Evolutionary conservation across 2,888 invertebrate species (phyloP).

Genomic region (Phytoseiulus persimilis): DNA sequence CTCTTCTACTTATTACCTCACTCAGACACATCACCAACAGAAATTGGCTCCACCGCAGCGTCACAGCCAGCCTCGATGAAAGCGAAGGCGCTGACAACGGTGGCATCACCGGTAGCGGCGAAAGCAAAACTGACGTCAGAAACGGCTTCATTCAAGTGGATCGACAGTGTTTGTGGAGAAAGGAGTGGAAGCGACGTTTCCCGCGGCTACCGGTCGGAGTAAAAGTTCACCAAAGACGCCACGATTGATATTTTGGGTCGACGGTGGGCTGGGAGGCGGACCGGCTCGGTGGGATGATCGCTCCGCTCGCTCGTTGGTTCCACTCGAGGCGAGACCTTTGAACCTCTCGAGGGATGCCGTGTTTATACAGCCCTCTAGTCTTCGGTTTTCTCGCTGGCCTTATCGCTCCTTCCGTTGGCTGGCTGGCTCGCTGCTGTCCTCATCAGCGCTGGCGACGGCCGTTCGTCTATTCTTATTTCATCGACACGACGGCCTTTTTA

Average conservation of each 20-base stretch:
- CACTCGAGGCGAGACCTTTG: background rate
- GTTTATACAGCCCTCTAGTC: background rate
- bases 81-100: background rate
- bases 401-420: background rate
- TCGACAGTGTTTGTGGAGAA: background rate
- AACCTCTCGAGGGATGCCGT: background rate
- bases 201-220: background rate
- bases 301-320: background rate
- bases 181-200: background rate
- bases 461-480: background rate
- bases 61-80: background rate
- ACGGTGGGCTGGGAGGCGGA: too few relatives aligned
- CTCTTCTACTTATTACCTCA: background rate
- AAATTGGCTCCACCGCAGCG: background rate
- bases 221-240: background rate
- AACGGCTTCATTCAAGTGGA: background rate
- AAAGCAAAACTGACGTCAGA: background rate
- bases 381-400: background rate
- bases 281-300: too few relatives aligned
- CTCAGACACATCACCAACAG: background rate
- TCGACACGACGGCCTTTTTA: background rate
- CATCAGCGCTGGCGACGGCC: background rate
- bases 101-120: background rate
- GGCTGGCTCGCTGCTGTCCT: background rate
- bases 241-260: too few relatives aligned